Evolutionary conservation across 2,113 vertebrate genomes (phyloP), one percentile per base, ranked within the genome.

Genomic region (Amia ocellicauda): DNA sequence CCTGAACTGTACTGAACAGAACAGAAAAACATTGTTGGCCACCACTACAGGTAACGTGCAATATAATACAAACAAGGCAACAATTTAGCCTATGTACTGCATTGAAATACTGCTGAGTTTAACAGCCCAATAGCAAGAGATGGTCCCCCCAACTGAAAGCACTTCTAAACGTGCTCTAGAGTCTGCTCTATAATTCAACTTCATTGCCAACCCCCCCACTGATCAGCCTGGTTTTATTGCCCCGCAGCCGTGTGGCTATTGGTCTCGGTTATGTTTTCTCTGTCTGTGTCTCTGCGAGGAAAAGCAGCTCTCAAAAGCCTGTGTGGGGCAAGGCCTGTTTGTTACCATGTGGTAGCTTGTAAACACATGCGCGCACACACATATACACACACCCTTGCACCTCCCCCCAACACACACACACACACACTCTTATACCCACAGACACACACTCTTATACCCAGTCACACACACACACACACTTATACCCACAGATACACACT

Each of bases 271-370:
- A n/a, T n/a, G n/a, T n/a, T n/a, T n/a, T n/a, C n/a, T n/a, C n/a
- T n/a, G n/a, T n/a, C n/a, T n/a, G n/a, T n/a, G n/a, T n/a, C n/a
- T n/a, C n/a, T n/a, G n/a, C n/a, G n/a, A n/a, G n/a, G n/a, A n/a
- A 11, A 59, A 36, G 79, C 73, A 82, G 72, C 82, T 84, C 79
- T 64, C 74, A 70, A 69, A 64, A 45, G 70, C 67, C 74, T 70
- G 73, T 76, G 69, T 59, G 73, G 76, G 73, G 74, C 65, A 63
- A 60, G 75, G 57, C 56, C 27, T 53, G 22, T 26, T 26, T 19
- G 8, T 3, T 26, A 27, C 17, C 24, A 16, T 53, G 51, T 26
- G 51, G 24, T 26, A 53, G 24, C 14, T 26, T 53, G 23, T 19
- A 24, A 14, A 53, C 16, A 14, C 2, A 14, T 19, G 17, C 2